Evolutionary conservation across 2,888 invertebrate genomes (phyloP).

Genomic region (Cynaeus angustus): DNA sequence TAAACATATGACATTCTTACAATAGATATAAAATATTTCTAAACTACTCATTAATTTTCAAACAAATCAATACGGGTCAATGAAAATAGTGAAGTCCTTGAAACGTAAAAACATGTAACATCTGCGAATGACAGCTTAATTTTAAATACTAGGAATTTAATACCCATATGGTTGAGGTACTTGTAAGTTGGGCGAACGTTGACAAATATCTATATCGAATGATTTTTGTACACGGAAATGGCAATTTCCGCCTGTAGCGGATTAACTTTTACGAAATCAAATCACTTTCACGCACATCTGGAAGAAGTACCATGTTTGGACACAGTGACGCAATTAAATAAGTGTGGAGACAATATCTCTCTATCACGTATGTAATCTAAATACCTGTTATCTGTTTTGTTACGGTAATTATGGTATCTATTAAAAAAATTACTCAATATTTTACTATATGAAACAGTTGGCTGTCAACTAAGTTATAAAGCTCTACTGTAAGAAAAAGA

Average conservation of each 20-base stretch:
- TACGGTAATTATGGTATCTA: no score
- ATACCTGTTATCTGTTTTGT: neutral
- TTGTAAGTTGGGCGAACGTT: neutral
- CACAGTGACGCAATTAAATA: constrained; percentile 36
- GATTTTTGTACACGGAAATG: constrained; percentile 23
- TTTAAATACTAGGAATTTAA: neutral
- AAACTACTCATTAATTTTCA: constrained; percentile 31
- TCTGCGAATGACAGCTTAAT: constrained; percentile 13
- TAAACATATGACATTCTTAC: constrained; percentile 5
- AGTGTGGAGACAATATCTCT: constrained; percentile 16
- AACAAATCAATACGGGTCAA: constrained; percentile 42
- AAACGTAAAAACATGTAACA: constrained; percentile 29
- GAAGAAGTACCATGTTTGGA: constrained; percentile 41
- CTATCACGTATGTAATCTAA: neutral
- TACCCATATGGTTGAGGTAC: neutral
- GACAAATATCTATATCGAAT: constrained; percentile 23
- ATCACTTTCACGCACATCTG: constrained; percentile 48
- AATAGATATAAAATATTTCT: no score
- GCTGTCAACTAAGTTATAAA: no score
- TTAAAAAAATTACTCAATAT: no score
- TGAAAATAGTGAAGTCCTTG: constrained; percentile 40
- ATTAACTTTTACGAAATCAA: constrained; percentile 42
- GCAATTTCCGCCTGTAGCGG: constrained; percentile 30
- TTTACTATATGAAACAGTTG: no score
- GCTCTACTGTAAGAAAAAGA: no score